A percentile compares a stretch with the other conserved stretches of the same genome.
Evolutionary conservation across 2,888 invertebrate genomes (phyloP).

Genomic region (Eupsilia transversa): DNA sequence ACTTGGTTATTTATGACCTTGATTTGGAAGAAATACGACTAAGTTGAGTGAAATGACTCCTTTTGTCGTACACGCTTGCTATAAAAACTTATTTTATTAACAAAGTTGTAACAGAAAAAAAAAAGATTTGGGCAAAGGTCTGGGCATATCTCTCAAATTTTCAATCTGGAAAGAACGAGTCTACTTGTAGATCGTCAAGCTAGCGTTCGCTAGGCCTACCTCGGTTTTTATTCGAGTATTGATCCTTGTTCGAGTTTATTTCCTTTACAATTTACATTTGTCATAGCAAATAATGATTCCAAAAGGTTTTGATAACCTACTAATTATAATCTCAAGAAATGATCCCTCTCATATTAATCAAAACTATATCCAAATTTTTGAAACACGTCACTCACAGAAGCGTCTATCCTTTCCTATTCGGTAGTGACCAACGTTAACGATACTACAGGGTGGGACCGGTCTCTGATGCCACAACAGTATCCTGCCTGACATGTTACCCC

Average conservation of each 20-base stretch:
- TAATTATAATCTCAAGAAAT: not conserved
- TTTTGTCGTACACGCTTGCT: not conserved
- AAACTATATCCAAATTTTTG: not conserved
- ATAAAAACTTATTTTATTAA: not conserved
- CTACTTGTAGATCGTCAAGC: not conserved
- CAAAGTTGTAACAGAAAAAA: not conserved
- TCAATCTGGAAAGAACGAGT: not conserved
- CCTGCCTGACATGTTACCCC: constrained; percentile 21
- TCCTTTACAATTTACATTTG: not conserved
- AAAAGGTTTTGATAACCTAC: not conserved
- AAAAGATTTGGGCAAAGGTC: not conserved
- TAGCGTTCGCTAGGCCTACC: not conserved
- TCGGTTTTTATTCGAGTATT: not conserved
- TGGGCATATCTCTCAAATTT: not conserved
- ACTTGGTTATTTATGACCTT: not conserved
- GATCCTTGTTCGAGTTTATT: not conserved
- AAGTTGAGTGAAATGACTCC: not conserved
- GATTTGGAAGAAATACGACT: not conserved
- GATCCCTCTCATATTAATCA: not conserved
- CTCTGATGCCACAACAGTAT: constrained; percentile 11
- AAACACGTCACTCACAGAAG: constrained; percentile 8
- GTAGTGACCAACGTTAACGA: constrained; percentile 18
- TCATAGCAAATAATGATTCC: not conserved
- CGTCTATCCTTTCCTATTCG: not conserved
- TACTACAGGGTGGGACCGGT: not conserved